Percentiles rank a stretch among this genome's conserved stretches.
Evolutionary conservation across 1,140 invertebrate species (phyloP).

Genomic region (Drosophila mayri): DNA sequence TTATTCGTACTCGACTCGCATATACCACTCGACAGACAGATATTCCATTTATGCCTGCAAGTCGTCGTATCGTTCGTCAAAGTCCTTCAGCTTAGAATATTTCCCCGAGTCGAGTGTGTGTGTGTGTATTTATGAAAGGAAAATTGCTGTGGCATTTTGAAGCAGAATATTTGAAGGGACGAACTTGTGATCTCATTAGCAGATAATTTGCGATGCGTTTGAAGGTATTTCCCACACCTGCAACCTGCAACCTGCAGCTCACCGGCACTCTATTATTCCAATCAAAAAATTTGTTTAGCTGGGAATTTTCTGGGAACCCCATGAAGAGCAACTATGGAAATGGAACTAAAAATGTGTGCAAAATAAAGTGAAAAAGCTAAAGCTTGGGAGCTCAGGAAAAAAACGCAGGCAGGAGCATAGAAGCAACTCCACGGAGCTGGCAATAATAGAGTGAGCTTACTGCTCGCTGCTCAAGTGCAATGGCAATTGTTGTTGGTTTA

Average conservation of each 20-base stretch:
- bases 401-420: background rate
- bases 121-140: constrained; percentile 33
- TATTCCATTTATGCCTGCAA: constrained; percentile 33
- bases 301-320: constrained; percentile 6
- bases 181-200: constrained; percentile 61
- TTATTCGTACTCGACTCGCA: constrained; percentile 60
- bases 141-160: constrained; percentile 31
- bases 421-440: constrained; percentile 20
- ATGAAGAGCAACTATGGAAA: constrained; percentile 13
- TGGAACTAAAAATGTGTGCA: constrained; percentile 49
- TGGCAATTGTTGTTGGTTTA: constrained; percentile 69
- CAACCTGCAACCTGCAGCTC: background rate
- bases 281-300: constrained; percentile 44
- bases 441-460: constrained; percentile 78
- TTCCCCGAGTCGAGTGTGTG: constrained; percentile 1
- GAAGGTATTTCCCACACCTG: constrained; percentile 39
- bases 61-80: constrained; percentile 22
- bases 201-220: constrained; percentile 59
- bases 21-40: constrained; percentile 54
- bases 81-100: constrained; percentile 29
- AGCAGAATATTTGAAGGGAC: constrained; percentile 7
- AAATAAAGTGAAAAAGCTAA: constrained; percentile 52
- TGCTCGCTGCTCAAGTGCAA: constrained; percentile 77
- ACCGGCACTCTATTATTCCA: constrained; percentile 13
- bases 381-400: constrained; percentile 4